Evolutionary conservation across 2,113 vertebrate genomes (phyloP).

Genomic region (Pelmatolapia mariae): DNA sequence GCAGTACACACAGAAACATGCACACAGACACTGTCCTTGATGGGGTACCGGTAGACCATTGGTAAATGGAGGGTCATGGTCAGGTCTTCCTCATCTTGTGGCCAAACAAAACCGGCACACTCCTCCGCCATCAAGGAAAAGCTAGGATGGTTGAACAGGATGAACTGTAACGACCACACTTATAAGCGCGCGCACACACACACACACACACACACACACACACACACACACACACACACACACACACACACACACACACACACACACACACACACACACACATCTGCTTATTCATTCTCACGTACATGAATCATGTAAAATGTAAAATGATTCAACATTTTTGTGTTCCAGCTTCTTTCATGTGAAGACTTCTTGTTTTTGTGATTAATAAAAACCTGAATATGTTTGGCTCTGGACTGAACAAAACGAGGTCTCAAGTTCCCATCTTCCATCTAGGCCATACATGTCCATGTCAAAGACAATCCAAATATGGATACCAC

Average conservation of each 20-base stretch:
- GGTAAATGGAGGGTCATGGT: slow-evolving; percentile 55
- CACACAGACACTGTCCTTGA: slow-evolving; percentile 25
- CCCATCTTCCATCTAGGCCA: neutral
- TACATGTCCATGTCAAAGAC: neutral
- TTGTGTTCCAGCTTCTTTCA: neutral
- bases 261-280: neutral
- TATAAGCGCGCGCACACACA: neutral
- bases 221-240: neutral
- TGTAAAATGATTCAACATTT: neutral
- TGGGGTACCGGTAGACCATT: slow-evolving; percentile 31
- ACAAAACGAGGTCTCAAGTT: neutral
- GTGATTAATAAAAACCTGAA: neutral
- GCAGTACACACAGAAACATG: neutral
- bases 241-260: neutral
- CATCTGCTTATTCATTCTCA: neutral
- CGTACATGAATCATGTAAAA: neutral
- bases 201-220: neutral
- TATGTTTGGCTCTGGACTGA: neutral
- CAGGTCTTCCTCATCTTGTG: slow-evolving; percentile 35
- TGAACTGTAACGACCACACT: neutral
- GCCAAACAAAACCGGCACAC: slow-evolving; percentile 44
- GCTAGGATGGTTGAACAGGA: slow-evolving; percentile 12
- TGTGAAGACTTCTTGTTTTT: neutral
- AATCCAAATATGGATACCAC: neutral
- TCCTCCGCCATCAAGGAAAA: neutral